Percentiles rank a stretch among this genome's conserved stretches.
Evolutionary conservation across 2,797 vertebrate genomes (phyloP).

Genomic region (Calcarius lapponicus): DNA sequence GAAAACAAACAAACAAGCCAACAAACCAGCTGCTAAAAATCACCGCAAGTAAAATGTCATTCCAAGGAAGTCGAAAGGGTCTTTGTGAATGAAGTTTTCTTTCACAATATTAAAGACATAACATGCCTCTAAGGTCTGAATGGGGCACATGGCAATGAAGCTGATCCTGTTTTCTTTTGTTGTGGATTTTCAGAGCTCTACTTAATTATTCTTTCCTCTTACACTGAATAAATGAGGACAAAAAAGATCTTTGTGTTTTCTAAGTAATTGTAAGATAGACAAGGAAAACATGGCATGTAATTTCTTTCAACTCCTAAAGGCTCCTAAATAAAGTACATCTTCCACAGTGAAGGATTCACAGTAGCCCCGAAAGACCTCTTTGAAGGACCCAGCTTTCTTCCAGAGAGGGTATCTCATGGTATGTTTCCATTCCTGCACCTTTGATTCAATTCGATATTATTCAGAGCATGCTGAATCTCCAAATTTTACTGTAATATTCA

Average conservation of each 20-base stretch:
- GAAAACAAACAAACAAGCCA: constrained; percentile 51
- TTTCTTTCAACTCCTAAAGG: not conserved
- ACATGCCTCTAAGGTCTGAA: not conserved
- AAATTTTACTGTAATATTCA: not conserved
- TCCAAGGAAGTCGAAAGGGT: not conserved
- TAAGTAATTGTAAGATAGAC: not conserved
- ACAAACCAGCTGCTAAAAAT: not conserved
- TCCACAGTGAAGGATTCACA: not conserved
- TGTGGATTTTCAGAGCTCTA: not conserved
- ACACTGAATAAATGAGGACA: not conserved
- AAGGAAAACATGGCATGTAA: not conserved
- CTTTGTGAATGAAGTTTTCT: not conserved
- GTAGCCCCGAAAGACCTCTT: not conserved
- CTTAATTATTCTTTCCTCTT: not conserved
- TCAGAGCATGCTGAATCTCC: not conserved
- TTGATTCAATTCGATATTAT: not conserved
- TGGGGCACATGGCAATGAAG: not conserved
- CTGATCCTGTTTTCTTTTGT: not conserved
- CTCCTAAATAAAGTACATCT: not conserved
- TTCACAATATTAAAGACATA: not conserved
- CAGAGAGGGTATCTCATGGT: not conserved
- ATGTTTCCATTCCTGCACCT: not conserved
- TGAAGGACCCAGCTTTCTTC: not conserved
- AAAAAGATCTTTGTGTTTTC: not conserved
- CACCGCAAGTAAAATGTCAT: constrained; percentile 5